Base-by-base conservation (phyloP, 2,888 invertebrate genomes). In the Drosophila meridiana region DNA sequence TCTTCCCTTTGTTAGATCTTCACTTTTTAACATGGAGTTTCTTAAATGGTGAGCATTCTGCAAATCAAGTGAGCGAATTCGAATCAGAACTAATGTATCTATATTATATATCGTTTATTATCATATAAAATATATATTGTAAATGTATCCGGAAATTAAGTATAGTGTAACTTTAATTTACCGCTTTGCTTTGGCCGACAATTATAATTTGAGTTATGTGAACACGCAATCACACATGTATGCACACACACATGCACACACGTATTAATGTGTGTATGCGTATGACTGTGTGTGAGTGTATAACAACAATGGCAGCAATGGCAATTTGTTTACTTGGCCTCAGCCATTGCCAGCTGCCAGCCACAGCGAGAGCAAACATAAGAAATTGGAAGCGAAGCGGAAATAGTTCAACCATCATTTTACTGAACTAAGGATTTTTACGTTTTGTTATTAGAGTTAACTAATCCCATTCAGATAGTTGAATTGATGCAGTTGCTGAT, bases 291-390 rank as follows among this genome's bases (percentile, higher is more conserved):
- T 42, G n/a, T 47, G n/a, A 26, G 26, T 50, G 20, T 34, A 28
- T 38, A 40, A 20, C n/a, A 42, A 30, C 28, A 67, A 30, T 28
- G 43, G 2, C 57, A 45, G 34, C 34, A 57, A 32, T 57, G 42
- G 52, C 43, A 38, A 61, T 47, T 78, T 78, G 76, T 78, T 77
- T 69, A 74, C 82, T 82, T 83, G 85, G 87, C 83, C 87, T 85
- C 80, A 86, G 72, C 59, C 40, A 40, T n/a, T 40, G 40, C 55
- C 80, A 66, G 71, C 59, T 73, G 70, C 55, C 62, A 76, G 43
- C 63, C 66, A 71, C 56, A 72, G 47, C 28, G 20, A 50, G 38
- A 72, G 47, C 28, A 28, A 50, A 42, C 43, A 28, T 8, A 9
- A 30, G 4, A 65, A 43, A 53, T 36, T 14, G 43, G 57, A 45